Conservation (phyloP, 2,797 vertebrate species). For the Philypnodon macrostomus region DNA sequence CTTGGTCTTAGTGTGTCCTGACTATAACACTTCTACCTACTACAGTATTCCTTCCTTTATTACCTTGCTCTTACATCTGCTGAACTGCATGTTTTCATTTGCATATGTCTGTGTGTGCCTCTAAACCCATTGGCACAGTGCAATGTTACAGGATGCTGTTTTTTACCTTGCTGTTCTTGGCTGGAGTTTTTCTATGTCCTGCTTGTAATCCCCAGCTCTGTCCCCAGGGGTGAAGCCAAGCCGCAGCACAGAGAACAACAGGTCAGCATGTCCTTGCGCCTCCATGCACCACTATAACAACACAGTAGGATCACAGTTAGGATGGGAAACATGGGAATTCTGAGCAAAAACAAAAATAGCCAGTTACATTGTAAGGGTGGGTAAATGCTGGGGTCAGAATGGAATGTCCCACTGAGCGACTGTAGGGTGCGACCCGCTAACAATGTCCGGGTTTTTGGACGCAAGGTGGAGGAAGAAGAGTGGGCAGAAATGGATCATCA, state of each 20-base stretch:
- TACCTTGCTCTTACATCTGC: constrained; percentile 17
- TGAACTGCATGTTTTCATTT: constrained; percentile 33
- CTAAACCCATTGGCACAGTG: constrained; percentile 40
- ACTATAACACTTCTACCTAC: neutral
- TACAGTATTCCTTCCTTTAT: constrained; percentile 12
- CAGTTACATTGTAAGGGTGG: neutral
- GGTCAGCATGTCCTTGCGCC: constrained; percentile 40
- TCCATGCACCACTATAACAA: neutral
- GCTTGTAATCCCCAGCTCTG: constrained; percentile 44
- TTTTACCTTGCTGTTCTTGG: constrained; percentile 10
- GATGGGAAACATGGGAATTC: constrained; percentile 6
- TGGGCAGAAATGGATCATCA: neutral
- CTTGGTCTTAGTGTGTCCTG: neutral
- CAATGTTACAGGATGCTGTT: constrained; percentile 24
- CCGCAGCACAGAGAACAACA: constrained; percentile 42
- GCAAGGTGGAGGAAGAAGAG: neutral
- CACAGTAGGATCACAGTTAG: constrained; percentile 8
- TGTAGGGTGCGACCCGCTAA: neutral
- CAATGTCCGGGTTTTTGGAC: neutral
- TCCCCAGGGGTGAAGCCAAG: constrained; percentile 28
- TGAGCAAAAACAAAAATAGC: constrained; percentile 3
- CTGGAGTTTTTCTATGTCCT: constrained; percentile 33
- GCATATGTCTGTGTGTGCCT: constrained; percentile 37
- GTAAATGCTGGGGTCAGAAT: neutral
- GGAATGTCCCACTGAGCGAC: neutral